phyloP scores from a whole-genome alignment of 1,140 invertebrate genomes.

The Drosophila chauvacae region DNA sequence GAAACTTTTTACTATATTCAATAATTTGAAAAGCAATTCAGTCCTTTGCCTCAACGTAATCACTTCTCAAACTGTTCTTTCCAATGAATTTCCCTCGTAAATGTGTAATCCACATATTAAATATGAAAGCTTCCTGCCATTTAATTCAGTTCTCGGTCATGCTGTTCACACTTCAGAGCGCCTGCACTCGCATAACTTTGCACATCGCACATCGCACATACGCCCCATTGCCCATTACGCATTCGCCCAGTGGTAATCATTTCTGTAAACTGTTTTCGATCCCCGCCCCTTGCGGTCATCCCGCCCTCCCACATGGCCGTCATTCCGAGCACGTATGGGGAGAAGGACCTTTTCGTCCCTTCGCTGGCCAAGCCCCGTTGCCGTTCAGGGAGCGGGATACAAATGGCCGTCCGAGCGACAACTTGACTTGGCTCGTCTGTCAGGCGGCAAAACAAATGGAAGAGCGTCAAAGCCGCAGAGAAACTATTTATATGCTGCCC shows the following conservation, averaged over 20 bases:
- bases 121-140: conserved; percentile 31
- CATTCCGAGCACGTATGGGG: conserved; percentile 48
- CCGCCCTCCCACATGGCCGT: conserved; percentile 4
- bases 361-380: neutral
- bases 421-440: conserved; percentile 68
- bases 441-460: conserved; percentile 70
- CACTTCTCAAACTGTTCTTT: conserved; percentile 3
- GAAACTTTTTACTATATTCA: conserved; percentile 8
- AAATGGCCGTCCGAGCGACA: conserved; percentile 37
- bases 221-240: conserved; percentile 75
- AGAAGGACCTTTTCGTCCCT: conserved; percentile 49
- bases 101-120: conserved; percentile 28
- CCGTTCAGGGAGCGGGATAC: conserved; percentile 24
- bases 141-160: conserved; percentile 40
- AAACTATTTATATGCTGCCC: conserved; percentile 72
- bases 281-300: conserved; percentile 40
- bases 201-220: conserved; percentile 68
- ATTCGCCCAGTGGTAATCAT: conserved; percentile 74
- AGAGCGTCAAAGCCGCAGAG: conserved; percentile 32
- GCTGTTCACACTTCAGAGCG: conserved; percentile 44
- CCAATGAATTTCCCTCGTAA: conserved; percentile 28
- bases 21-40: conserved; percentile 1
- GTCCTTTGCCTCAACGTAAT: neutral
- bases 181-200: conserved; percentile 34
- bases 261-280: conserved; percentile 81